A percentile compares a stretch with the other conserved stretches of the same genome.
These are phyloP conservation scores for Byasa hedistus DNA, from an alignment of 2,888 invertebrate species.

Conservation along the genomic window DNA sequence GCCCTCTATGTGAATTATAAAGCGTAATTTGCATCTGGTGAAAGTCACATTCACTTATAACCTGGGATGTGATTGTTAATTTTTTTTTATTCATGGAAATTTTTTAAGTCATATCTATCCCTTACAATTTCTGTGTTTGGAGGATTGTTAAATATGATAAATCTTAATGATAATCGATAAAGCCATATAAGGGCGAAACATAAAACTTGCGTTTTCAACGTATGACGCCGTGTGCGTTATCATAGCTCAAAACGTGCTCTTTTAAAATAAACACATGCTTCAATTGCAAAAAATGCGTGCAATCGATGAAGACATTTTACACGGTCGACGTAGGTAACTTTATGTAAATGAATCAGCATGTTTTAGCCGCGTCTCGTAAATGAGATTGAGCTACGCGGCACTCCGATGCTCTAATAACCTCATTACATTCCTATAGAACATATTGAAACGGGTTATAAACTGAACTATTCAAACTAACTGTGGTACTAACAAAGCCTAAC, in stretches of 20 bases:
- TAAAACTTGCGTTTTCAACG: conserved; percentile 1
- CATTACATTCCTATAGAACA: conserved; percentile 48
- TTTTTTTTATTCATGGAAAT: conserved; percentile 28
- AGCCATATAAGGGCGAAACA: background rate
- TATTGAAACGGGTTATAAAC: conserved; percentile 39
- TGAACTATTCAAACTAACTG: conserved; percentile 42
- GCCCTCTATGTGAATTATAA: background rate
- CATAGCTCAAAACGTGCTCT: conserved; percentile 24
- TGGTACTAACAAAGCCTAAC: conserved; percentile 47
- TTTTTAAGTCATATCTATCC: conserved; percentile 25
- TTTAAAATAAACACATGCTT: conserved; percentile 29
- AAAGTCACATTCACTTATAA: conserved; percentile 72
- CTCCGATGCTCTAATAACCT: conserved; percentile 76
- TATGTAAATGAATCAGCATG: conserved; percentile 79
- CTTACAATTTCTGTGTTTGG: conserved; percentile 6
- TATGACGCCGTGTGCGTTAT: conserved; percentile 17
- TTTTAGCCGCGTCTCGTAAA: conserved; percentile 64
- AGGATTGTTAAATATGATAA: conserved; percentile 5
- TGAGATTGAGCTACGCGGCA: conserved; percentile 75
- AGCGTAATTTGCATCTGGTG: conserved; percentile 48
- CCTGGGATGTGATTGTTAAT: conserved; percentile 35
- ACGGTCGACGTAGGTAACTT: conserved; percentile 48
- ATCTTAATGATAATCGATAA: conserved; percentile 15
- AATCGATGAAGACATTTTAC: conserved; percentile 38
- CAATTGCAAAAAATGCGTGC: conserved; percentile 29